Evolutionary conservation across 1,140 invertebrate species (phyloP).

Genomic region (Drosophila lacertosa): DNA sequence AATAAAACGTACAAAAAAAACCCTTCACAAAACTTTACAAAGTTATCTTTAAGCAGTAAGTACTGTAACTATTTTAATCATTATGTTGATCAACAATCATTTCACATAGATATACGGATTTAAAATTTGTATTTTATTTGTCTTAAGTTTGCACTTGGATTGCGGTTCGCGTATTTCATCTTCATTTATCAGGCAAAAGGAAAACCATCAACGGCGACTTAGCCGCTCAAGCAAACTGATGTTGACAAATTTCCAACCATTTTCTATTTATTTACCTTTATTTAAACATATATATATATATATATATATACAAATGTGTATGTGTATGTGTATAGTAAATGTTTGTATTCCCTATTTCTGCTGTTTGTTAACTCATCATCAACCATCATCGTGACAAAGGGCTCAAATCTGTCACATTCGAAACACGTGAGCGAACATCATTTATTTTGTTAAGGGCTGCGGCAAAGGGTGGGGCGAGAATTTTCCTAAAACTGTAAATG

Average conservation of each 20-base stretch:
- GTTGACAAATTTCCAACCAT: slow-evolving; percentile 71
- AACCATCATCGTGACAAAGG: slow-evolving; percentile 75
- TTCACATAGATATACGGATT: background rate
- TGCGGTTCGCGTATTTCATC: background rate
- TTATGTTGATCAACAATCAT: background rate
- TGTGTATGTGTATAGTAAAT: too few relatives aligned
- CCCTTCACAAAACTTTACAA: too few relatives aligned
- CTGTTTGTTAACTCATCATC: slow-evolving; percentile 80
- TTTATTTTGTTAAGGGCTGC: slow-evolving; percentile 67
- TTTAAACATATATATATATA: slow-evolving; percentile 29
- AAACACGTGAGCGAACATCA: slow-evolving; percentile 75
- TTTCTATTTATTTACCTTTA: slow-evolving; percentile 53
- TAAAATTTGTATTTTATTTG: slow-evolving; percentile 15
- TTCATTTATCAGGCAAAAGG: slow-evolving; percentile 24
- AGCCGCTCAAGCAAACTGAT: slow-evolving; percentile 49
- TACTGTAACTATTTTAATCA: too few relatives aligned
- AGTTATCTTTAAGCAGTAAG: too few relatives aligned
- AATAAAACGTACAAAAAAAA: too few relatives aligned
- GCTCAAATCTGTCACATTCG: slow-evolving; percentile 81
- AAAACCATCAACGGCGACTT: slow-evolving; percentile 25
- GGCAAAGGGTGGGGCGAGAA: background rate
- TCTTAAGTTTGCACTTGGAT: background rate
- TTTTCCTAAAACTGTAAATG: slow-evolving; percentile 55
- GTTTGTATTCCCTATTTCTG: slow-evolving; percentile 4
- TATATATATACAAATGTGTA: too few relatives aligned